Percentiles rank a stretch among this genome's conserved stretches.
phyloP scores from a whole-genome alignment of 2,797 vertebrate species.

The Malurus leucopterus region DNA sequence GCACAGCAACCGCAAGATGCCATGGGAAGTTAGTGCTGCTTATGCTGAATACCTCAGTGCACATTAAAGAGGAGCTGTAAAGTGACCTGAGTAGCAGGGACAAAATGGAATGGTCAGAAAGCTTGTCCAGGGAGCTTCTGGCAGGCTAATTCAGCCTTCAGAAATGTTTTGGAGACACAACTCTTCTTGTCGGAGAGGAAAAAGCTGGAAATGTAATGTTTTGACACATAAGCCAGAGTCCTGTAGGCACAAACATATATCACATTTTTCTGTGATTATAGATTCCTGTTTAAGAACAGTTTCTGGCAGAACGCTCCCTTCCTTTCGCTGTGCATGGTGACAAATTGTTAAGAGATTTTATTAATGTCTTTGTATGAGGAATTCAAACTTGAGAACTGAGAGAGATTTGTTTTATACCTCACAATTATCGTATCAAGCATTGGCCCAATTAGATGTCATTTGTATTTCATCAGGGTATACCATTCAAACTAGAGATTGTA shows the following conservation, averaged over 20 bases:
- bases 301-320: neutral
- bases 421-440: neutral
- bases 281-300: slow-evolving; percentile 1
- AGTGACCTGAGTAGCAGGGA: neutral
- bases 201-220: neutral
- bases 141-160: neutral
- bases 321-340: neutral
- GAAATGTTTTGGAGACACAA: neutral
- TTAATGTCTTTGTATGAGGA: neutral
- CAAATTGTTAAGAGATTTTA: neutral
- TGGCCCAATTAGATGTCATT: neutral
- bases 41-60: neutral
- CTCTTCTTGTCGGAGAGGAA: neutral
- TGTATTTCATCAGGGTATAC: neutral
- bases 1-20: neutral
- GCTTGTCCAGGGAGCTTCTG: neutral
- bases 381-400: neutral
- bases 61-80: neutral
- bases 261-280: neutral
- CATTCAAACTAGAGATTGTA: neutral
- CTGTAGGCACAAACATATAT: neutral
- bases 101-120: neutral
- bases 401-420: neutral
- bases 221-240: neutral
- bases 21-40: neutral